Percentiles rank a stretch among this genome's conserved stretches.
Evolutionary conservation across 2,797 vertebrate species (phyloP).

Genomic region (Hoplostethus atlanticus): DNA sequence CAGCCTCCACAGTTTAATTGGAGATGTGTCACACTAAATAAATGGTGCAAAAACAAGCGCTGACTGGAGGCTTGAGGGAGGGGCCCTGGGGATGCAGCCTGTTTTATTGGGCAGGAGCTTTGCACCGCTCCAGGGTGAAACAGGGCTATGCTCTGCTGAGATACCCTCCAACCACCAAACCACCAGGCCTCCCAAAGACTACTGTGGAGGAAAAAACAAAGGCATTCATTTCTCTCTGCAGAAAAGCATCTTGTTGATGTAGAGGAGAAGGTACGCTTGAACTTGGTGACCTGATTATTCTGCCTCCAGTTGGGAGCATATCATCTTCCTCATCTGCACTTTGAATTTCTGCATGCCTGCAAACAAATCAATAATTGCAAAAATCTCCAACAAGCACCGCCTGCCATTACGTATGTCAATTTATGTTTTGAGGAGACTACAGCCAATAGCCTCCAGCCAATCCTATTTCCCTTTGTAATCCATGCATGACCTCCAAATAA

Average conservation of each 20-base stretch:
- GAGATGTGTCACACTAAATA: slow-evolving; percentile 91
- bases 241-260: slow-evolving; percentile 21
- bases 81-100: slow-evolving; percentile 83
- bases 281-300: slow-evolving; percentile 53
- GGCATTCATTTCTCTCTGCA: slow-evolving; percentile 60
- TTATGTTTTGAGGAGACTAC: slow-evolving; percentile 66
- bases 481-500: slow-evolving; percentile 75
- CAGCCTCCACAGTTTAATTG: slow-evolving; percentile 89
- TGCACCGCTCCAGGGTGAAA: slow-evolving; percentile 83
- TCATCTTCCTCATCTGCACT: slow-evolving; percentile 66
- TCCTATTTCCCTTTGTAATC: slow-evolving; percentile 73
- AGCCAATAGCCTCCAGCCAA: slow-evolving; percentile 69
- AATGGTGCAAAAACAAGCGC: slow-evolving; percentile 89
- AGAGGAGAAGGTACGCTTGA: slow-evolving; percentile 40
- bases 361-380: slow-evolving; percentile 75
- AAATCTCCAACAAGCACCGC: slow-evolving; percentile 52
- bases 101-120: slow-evolving; percentile 87
- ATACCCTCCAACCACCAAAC: slow-evolving; percentile 79
- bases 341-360: slow-evolving; percentile 63
- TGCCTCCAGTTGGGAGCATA: slow-evolving; percentile 29
- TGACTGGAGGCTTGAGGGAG: slow-evolving; percentile 86
- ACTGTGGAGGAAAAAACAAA: slow-evolving; percentile 72
- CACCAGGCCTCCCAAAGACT: slow-evolving; percentile 67
- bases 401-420: slow-evolving; percentile 68
- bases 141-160: slow-evolving; percentile 79